A percentile compares a stretch with the other conserved stretches of the same genome.
phyloP scores from a whole-genome alignment of 2,888 invertebrate species.

The Itoplectis maculator region DNA sequence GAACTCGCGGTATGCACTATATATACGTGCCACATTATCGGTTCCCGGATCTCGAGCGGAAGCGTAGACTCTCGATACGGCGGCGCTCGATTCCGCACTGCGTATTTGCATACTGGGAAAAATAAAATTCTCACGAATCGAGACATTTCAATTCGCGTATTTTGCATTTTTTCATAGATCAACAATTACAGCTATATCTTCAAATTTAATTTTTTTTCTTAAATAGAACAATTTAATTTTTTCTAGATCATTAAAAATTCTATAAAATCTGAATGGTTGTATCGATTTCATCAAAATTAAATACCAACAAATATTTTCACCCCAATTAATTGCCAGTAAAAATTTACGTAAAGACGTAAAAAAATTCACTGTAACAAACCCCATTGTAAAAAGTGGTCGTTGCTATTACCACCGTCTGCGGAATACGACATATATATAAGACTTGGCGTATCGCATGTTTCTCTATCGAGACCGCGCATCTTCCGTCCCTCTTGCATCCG shows the following conservation, averaged over 20 bases:
- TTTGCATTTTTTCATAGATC: too few species aligned
- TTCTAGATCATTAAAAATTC: too few species aligned
- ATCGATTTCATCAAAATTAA: too few species aligned
- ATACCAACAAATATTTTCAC: too few species aligned
- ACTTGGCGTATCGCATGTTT: slow-evolving; percentile 78
- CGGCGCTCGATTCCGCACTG: slow-evolving; percentile 77
- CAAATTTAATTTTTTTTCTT: too few species aligned
- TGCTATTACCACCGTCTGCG: not conserved
- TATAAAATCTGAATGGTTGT: too few species aligned
- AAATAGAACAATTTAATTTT: too few species aligned
- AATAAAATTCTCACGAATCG: slow-evolving; percentile 78
- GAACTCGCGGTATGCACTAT: slow-evolving; percentile 14
- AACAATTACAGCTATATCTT: too few species aligned
- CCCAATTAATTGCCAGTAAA: too few species aligned
- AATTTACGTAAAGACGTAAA: too few species aligned
- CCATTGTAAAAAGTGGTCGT: not conserved
- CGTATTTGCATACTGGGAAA: slow-evolving; percentile 82
- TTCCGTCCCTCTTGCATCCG: slow-evolving; percentile 81
- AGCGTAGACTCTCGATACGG: slow-evolving; percentile 79
- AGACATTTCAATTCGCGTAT: too few species aligned
- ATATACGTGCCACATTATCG: slow-evolving; percentile 54
- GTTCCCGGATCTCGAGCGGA: slow-evolving; percentile 78
- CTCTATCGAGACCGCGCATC: slow-evolving; percentile 84
- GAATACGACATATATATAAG: slow-evolving; percentile 5
- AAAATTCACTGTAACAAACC: too few species aligned